Evolutionary conservation across 2,113 vertebrate species (phyloP), one percentile per base, ranked within the genome.

Genomic region (Capricornis sumatraensis): DNA sequence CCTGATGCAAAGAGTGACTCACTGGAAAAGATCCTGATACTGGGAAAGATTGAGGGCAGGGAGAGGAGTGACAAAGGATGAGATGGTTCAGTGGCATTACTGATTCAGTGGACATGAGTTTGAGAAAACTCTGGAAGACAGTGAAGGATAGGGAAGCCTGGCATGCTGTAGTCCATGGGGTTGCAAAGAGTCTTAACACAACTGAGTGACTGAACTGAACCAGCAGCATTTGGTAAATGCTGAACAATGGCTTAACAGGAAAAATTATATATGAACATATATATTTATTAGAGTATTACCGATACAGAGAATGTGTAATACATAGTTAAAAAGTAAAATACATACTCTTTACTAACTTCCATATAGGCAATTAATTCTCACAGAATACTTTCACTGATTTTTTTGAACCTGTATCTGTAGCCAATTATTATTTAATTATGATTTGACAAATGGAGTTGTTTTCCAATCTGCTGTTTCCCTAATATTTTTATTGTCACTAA

Each of bases 401-500:
- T 95, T 89, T 64, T 89, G 28, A 91, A 89, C 10, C 74, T 16
- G 2, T 15, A 50, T 60, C 16, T 3, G 19, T n/a, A 60, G 50
- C 5, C 50, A 91, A 33, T 12, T 74, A 25, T 74, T 40, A 30
- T 87, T 83, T 55, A 91, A 25, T 94, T 25, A 79, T 91, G 21
- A 94, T n/a, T 88, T 79, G 57, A 85, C 47, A 76, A 43, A 67
- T 45, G 13, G n/a, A 94, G 43, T 45, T 83, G 5, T 88, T 84
- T 90, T 83, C 16, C n/a, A 89, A 67, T 85, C 43, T 91, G 16
- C 3, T 55, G 1, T 96, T 89, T 86, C 52, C 50, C 11, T 89
- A 67, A 79, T 71, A 96, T 71, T 89, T 40, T 52, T 89, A 78
- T 93, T 81, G 36, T 58, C 50, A 96, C 43, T 92, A 97, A 88